Base-by-base conservation (phyloP, 92 coral and sea anemone species). In the Palythoa grandiflora region DNA sequence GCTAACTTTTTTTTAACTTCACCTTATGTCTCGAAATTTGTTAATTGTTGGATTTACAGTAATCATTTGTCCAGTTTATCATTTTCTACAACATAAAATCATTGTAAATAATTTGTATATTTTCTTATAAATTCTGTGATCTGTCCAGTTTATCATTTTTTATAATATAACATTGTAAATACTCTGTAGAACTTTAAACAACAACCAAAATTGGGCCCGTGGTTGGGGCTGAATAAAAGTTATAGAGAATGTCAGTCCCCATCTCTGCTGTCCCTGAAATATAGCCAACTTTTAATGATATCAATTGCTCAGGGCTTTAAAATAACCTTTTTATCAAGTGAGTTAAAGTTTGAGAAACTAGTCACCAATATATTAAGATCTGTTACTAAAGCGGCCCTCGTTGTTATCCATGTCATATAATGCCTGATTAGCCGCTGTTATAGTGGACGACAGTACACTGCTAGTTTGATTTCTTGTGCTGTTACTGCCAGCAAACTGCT, bases 171-270 rank as follows among this genome's bases (percentile, higher is more conserved):
- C 8, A 66, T 66, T 66, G 73, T 66, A 66, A 66, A 66, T 66
- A 66, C 73, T 5, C 73, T 66, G 73, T 66, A 66, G 73, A 66
- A 66, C 73, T 66, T 66, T 66, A 66, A 66, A 66, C 73, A 66
- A 66, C 72, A 66, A 66, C 73, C 17, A 66, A 66, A 66, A 66
- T 66, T 66, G 73, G 73, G 73, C 0, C 73, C 38, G n/a, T 66
- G 35, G 73, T 77, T 77, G 38, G 55, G 83, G 83, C 83, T 48
- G 55, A 37, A 48, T 39, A 77, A 57, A 48, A 48, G 55, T 77
- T 39, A 77, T 39, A 77, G 83, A 77, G 83, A 77, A 77, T 77
- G 83, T 77, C 83, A 77, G 63, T 77, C 83, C 83, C 83, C 83
- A 77, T 77, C 83, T 77, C 83, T 77, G 83, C 83, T 48, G 83